Base-by-base conservation (phyloP, 2,888 invertebrate genomes). In the Tenthredo distinguenda region DNA sequence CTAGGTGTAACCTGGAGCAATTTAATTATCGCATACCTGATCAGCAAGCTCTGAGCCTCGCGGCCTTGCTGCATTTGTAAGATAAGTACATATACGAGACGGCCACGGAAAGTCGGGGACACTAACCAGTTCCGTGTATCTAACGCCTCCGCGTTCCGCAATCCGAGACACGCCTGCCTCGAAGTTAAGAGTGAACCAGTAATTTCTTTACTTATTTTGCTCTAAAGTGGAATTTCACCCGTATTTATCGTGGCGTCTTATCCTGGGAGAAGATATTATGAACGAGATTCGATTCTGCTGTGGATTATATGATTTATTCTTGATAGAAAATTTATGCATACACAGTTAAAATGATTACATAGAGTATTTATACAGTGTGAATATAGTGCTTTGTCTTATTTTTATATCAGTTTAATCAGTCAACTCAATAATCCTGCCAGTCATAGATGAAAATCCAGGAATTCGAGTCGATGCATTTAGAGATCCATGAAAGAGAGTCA, bases 31-130 rank as follows among this genome's bases (percentile, higher is more conserved):
- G 40, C 62, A 62, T 81, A 58, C 62, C 62, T 40, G 81, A 81
- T 62, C 62, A 62, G 26, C 58, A 40, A 43, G 43, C 81, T 62
- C 62, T 12, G 40, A 62, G 58, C 5, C 40, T 40, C 81, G 81
- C 62, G 81, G 58, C 81, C 81, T 81, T 81, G 81, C 40, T n/a
- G 62, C 50, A 21, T 26, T 68, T 15, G 34, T 34, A 68, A 68
- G 18, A 68, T 68, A 34, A 43, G 15, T 76, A 76, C n/a, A 21
- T 43, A 15, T 50, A n/a, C 62, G 81, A 81, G 81, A 81, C 62
- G 81, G 62, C 62, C 81, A 26, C 21, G 81, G 62, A 62, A 62
- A 81, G 81, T 81, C 81, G 81, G 81, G 81, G 58, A 81, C 58
- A 62, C 62, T 18, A 62, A 62, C 81, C 62, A 81, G 81, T 81